Base-by-base conservation (phyloP, 2,888 invertebrate genomes). In the Himalopsyche anomala region DNA sequence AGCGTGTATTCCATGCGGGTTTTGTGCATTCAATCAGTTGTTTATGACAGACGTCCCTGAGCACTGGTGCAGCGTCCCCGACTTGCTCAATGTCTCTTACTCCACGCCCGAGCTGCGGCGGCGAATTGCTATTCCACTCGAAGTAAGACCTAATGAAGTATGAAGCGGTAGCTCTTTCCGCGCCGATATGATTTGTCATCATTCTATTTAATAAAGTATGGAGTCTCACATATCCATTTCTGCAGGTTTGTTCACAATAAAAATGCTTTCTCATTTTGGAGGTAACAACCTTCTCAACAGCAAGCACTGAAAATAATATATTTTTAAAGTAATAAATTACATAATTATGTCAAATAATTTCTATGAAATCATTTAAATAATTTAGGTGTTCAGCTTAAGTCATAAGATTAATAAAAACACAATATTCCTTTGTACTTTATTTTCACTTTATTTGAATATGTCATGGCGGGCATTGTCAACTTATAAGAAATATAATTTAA, bases 21-120 rank as follows among this genome's bases (percentile, higher is more conserved):
- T 97, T 92, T 96, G 97, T 91, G 98, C 98, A 5, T 98, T 98
- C 92, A 98, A 97, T 92, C 98, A 98, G 92, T 94, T 98, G 56
- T 98, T 98, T 92, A 97, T 98, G 96, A 95, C 97, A 5, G 96
- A 97, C 89, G 95, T 95, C 55, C 98, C 98, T 0, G 95, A 96
- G 79, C 96, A 98, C 92, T 98, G 98, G 97, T 98, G 98, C 90
- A 93, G 91, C 87, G 94, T 97, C 40, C 96, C 96, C 0, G 95
- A 95, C 89, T 91, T 97, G 86, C 91, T 92, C 83, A 90, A 91
- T 89, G 80, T 89, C 89, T 87, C 89, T 5, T 94, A 94, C 90
- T 91, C 96, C 82, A 93, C 94, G 6, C 90, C 92, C 88, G 92
- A 94, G 84, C 92, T 94, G 90, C 92, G 95, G 85, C 95, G 94